A percentile compares a stretch with the other conserved stretches of the same genome.
These are phyloP conservation scores for Aphrocallistes beatrix DNA, from an alignment of 37 sponge, comb jelly and placozoan genomes.

Conservation along the genomic window DNA sequence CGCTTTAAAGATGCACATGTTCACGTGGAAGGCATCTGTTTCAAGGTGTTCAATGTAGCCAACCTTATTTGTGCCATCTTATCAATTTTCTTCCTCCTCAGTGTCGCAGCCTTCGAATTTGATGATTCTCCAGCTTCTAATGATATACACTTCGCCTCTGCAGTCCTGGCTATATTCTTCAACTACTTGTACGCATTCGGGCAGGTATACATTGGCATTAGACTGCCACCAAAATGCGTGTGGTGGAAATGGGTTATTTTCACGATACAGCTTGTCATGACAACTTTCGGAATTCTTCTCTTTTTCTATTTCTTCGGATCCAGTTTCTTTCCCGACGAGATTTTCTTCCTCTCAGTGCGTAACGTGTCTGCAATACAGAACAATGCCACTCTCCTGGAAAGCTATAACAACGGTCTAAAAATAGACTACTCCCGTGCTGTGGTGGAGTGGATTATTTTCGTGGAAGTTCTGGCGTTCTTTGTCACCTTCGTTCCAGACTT, in stretches of 20 bases:
- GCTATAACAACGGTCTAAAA: neutral
- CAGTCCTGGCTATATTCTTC: neutral
- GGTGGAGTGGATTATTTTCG: neutral
- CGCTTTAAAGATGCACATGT: neutral
- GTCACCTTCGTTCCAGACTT: slow-evolving; percentile 54
- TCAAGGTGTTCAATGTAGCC: neutral
- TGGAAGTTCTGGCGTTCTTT: slow-evolving; percentile 32
- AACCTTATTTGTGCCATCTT: neutral
- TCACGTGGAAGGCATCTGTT: neutral
- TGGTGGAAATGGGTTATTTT: slow-evolving; percentile 8
- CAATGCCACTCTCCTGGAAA: neutral
- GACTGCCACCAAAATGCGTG: neutral
- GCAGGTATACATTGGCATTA: neutral
- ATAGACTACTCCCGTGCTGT: neutral
- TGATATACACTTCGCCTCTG: neutral
- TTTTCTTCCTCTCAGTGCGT: neutral
- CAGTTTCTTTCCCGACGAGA: neutral
- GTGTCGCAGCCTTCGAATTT: neutral
- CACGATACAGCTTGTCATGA: neutral
- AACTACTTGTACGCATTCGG: neutral
- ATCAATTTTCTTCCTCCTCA: neutral
- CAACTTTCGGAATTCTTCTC: neutral
- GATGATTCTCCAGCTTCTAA: neutral
- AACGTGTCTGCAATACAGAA: neutral
- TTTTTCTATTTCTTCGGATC: neutral